phyloP scores from a whole-genome alignment of 2,888 invertebrate genomes.

The Nyleta sp. region DNA sequence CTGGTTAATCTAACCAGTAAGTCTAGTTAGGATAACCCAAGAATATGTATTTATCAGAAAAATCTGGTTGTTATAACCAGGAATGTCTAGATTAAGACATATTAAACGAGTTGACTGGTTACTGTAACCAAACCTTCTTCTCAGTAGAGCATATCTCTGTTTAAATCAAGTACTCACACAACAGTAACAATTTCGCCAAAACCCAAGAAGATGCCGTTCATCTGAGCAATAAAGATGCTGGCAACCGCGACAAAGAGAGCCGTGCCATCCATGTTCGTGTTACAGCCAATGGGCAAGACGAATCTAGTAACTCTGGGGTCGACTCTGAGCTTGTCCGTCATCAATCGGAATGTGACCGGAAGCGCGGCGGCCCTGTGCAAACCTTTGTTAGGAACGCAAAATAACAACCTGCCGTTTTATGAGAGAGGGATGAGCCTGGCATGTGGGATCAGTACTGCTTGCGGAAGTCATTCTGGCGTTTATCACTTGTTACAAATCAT shows the following conservation, averaged over 20 bases:
- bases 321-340: conserved; percentile 92
- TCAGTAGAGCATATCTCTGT: too few species aligned
- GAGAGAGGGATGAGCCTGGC: conserved; percentile 60
- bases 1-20: too few species aligned
- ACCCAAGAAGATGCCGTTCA: conserved; percentile 91
- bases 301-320: conserved; percentile 93
- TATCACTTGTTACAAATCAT: conserved; percentile 52
- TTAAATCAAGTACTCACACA: conserved; percentile 84
- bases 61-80: too few species aligned
- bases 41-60: too few species aligned
- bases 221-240: conserved; percentile 93
- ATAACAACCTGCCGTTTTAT: conserved; percentile 61
- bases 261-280: conserved; percentile 97
- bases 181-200: conserved; percentile 94
- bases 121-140: too few species aligned
- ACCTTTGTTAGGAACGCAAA: conserved; percentile 74
- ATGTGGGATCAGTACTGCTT: conserved; percentile 66
- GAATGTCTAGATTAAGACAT: too few species aligned
- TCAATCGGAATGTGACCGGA: conserved; percentile 93
- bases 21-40: too few species aligned
- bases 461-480: conserved; percentile 74
- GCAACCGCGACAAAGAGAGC: conserved; percentile 95
- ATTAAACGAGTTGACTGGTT: too few species aligned
- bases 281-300: conserved; percentile 95
- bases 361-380: conserved; percentile 89